These are phyloP conservation scores for Loris lydekkerianus DNA, from an alignment of 2,797 vertebrate species.

Conservation along the genomic window DNA sequence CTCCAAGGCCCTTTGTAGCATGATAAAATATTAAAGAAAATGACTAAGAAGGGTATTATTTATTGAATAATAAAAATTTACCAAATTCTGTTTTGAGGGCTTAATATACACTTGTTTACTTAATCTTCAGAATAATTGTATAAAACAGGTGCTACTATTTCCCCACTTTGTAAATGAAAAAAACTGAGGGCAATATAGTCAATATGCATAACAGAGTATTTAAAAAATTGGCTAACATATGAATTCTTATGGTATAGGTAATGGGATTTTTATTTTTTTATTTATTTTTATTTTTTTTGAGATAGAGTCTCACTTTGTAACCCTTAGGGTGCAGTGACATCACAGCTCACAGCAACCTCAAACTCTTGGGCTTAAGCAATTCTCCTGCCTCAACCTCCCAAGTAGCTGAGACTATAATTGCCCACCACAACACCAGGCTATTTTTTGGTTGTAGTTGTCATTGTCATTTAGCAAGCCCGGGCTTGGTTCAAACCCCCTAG, in stretches of 20 bases:
- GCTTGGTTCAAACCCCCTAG: too few relatives aligned
- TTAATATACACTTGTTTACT: conserved; percentile 6
- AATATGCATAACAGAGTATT: neutral
- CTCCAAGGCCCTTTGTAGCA: neutral
- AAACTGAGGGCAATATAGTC: neutral
- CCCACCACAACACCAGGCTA: too few relatives aligned
- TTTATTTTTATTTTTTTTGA: too few relatives aligned
- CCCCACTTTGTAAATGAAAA: neutral
- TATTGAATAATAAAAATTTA: neutral
- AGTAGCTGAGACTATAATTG: too few relatives aligned
- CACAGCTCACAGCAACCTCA: too few relatives aligned
- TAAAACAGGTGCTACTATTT: neutral
- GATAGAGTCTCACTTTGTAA: too few relatives aligned
- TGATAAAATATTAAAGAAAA: conserved; percentile 14
- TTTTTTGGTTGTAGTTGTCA: too few relatives aligned
- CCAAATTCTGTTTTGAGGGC: neutral
- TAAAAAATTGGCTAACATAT: neutral
- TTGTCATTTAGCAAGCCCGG: too few relatives aligned
- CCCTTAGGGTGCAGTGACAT: too few relatives aligned
- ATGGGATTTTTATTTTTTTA: neutral
- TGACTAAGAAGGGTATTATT: neutral
- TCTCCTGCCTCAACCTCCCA: too few relatives aligned
- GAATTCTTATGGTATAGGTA: neutral
- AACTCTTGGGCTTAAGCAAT: too few relatives aligned
- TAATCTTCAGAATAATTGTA: conserved; percentile 29